Percentiles rank a stretch among this genome's conserved stretches.
These are phyloP conservation scores for Corythornis vintsioides DNA, from an alignment of 2,113 vertebrate genomes.

Conservation along the genomic window DNA sequence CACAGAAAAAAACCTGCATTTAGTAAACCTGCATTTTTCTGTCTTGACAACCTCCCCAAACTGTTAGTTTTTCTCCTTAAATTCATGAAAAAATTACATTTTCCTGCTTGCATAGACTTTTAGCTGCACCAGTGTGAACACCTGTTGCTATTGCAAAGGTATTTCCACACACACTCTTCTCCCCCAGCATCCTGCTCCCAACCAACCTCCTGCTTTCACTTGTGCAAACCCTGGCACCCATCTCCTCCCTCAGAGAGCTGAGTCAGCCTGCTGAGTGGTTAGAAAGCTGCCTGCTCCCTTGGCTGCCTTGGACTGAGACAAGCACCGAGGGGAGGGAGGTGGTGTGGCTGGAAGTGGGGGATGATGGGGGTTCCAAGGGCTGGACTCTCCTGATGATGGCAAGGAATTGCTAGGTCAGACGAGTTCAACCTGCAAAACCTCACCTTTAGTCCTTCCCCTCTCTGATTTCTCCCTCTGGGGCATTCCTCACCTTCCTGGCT, in stretches of 20 bases:
- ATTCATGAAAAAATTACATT: neutral
- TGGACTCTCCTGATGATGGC: neutral
- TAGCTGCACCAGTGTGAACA: neutral
- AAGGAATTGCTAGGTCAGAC: neutral
- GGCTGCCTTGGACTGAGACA: neutral
- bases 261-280: neutral
- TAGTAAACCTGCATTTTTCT: neutral
- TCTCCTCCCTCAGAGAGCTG: neutral
- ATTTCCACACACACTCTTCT: neutral
- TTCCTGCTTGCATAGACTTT: neutral
- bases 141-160: neutral
- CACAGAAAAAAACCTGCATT: accelerated
- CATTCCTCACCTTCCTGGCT: neutral
- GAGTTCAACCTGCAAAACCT: neutral
- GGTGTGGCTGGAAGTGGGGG: neutral
- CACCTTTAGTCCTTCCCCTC: neutral
- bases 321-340: neutral
- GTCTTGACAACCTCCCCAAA: neutral
- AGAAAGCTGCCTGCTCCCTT: neutral
- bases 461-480: neutral
- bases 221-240: neutral
- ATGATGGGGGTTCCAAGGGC: neutral
- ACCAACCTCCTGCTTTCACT: neutral
- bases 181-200: neutral
- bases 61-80: neutral